phyloP scores from a whole-genome alignment of 2,797 vertebrate species.

The Gadopsis marmoratus region DNA sequence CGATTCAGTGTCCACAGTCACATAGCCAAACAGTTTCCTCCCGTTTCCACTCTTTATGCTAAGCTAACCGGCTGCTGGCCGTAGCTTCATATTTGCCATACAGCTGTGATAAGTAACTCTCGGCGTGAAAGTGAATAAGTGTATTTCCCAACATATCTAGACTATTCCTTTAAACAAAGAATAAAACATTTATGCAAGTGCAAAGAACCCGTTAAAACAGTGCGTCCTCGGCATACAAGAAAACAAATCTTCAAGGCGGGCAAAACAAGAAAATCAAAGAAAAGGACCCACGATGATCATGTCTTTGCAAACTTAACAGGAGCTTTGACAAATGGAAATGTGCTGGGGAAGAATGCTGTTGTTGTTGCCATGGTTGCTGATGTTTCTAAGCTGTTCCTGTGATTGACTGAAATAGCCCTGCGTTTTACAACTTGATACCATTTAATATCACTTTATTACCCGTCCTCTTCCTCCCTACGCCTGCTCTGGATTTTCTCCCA shows the following conservation, averaged over 20 bases:
- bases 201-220: background rate
- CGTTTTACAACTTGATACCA: conserved; percentile 65
- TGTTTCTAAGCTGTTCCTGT: conserved; percentile 55
- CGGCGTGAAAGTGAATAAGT: too few species aligned
- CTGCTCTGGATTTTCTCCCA: conserved; percentile 63
- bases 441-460: conserved; percentile 66
- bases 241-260: too few species aligned
- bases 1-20: too few species aligned
- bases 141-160: too few species aligned
- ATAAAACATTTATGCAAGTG: background rate
- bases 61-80: too few species aligned
- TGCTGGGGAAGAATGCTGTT: conserved; percentile 31
- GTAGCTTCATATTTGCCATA: too few species aligned
- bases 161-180: background rate
- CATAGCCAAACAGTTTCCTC: background rate
- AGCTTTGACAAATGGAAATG: conserved; percentile 24
- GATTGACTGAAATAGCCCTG: conserved; percentile 62
- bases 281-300: background rate
- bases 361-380: conserved; percentile 52
- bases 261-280: too few species aligned
- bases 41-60: too few species aligned
- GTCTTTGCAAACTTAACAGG: conserved; percentile 12
- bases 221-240: too few species aligned
- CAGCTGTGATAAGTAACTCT: too few species aligned
- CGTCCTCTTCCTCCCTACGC: conserved; percentile 33